Conservation (phyloP, 2,888 invertebrate species). For the Agrochola lota region DNA sequence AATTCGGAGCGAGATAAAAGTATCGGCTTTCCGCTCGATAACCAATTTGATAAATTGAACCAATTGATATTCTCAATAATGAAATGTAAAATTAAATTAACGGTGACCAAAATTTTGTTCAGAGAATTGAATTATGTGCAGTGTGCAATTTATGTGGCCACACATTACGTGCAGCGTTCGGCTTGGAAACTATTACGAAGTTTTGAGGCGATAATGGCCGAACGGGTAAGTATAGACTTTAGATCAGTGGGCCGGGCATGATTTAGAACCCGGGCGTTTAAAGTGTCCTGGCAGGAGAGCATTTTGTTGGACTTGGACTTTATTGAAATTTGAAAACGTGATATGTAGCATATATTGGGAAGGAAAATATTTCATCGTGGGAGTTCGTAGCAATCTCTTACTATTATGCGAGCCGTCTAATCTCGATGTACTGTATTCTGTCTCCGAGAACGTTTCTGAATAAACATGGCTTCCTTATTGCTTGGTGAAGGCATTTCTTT, state of each 20-base stretch:
- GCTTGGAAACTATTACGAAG: slow-evolving; percentile 62
- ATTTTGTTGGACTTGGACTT: slow-evolving; percentile 37
- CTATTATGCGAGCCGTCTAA: slow-evolving; percentile 10
- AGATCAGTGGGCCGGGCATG: slow-evolving; percentile 58
- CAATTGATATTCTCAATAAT: slow-evolving; percentile 53
- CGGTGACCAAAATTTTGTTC: slow-evolving; percentile 60
- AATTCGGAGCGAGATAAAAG: slow-evolving; percentile 55
- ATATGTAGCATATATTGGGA: background rate
- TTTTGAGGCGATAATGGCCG: slow-evolving; percentile 61
- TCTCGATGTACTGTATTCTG: slow-evolving; percentile 26
- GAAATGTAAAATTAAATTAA: slow-evolving; percentile 59
- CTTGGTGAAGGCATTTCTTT: slow-evolving; percentile 20
- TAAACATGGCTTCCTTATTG: slow-evolving; percentile 25
- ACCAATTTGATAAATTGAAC: slow-evolving; percentile 51
- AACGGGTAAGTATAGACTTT: slow-evolving; percentile 63
- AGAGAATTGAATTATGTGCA: slow-evolving; percentile 56
- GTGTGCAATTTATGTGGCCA: slow-evolving; percentile 63
- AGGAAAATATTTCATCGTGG: background rate
- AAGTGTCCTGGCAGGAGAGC: slow-evolving; percentile 38
- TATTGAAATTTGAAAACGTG: slow-evolving; percentile 14
- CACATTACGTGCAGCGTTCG: slow-evolving; percentile 63
- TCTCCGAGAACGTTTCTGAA: slow-evolving; percentile 1
- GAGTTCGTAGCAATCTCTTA: slow-evolving; percentile 8
- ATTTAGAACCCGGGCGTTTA: slow-evolving; percentile 43
- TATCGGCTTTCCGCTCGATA: slow-evolving; percentile 36